phyloP scores from a whole-genome alignment of 2,113 vertebrate species.

The Saccopteryx leptura region DNA sequence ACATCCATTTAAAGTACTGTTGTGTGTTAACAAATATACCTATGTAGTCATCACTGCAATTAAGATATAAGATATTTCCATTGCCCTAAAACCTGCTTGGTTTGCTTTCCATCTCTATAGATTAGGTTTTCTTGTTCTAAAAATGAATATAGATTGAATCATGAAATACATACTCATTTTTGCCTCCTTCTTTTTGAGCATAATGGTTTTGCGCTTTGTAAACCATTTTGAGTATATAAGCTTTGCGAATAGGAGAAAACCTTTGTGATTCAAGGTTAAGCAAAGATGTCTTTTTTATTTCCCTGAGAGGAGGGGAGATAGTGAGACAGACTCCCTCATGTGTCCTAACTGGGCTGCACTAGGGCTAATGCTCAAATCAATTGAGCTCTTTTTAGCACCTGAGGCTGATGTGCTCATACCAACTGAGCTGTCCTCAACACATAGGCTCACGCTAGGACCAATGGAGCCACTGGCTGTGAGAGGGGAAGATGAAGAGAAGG shows the following conservation, averaged over 20 bases:
- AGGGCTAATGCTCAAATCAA: too few species aligned
- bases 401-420: too few species aligned
- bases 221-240: slow-evolving; percentile 26
- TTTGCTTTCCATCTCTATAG: not conserved
- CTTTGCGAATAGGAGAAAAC: not conserved
- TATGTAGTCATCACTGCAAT: not conserved
- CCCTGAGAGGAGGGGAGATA: too few species aligned
- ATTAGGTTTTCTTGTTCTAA: not conserved
- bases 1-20: not conserved
- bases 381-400: too few species aligned
- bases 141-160: not conserved
- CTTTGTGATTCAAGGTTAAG: not conserved
- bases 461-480: too few species aligned
- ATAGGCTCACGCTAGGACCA: too few species aligned
- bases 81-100: not conserved
- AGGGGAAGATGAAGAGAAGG: too few species aligned
- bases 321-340: too few species aligned
- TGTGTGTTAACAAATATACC: not conserved
- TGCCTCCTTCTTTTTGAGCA: not conserved
- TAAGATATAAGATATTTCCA: not conserved
- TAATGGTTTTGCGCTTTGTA: slow-evolving; percentile 21
- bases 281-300: not conserved
- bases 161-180: not conserved
- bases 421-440: too few species aligned
- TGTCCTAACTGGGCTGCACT: too few species aligned